A percentile compares a stretch with the other conserved stretches of the same genome.
These are phyloP conservation scores for Standfussiana lucernea DNA, from an alignment of 2,888 invertebrate species.

Conservation along the genomic window DNA sequence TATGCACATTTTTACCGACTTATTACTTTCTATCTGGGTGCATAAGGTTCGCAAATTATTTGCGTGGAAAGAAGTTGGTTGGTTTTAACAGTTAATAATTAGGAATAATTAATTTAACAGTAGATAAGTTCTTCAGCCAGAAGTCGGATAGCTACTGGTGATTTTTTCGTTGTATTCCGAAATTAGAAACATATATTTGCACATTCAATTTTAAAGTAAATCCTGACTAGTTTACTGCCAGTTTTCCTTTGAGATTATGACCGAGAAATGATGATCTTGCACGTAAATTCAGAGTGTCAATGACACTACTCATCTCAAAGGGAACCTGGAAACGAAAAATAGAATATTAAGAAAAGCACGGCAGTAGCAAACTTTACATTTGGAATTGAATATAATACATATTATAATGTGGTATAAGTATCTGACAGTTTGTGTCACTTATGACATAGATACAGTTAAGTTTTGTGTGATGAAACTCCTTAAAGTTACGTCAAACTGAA, in stretches of 20 bases:
- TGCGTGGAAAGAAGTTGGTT: background rate
- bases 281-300: background rate
- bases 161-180: background rate
- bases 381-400: no score
- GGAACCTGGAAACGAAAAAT: no score
- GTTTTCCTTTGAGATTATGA: background rate
- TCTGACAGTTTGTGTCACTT: no score
- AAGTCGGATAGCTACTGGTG: background rate
- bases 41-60: constrained; percentile 71
- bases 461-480: background rate
- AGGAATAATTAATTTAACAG: background rate
- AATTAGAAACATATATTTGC: no score
- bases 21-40: constrained; percentile 85
- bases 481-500: background rate
- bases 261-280: background rate
- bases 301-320: background rate
- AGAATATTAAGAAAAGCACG: no score
- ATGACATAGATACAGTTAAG: background rate
- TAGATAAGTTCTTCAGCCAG: background rate
- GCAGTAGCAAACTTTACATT: background rate
- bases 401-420: no score
- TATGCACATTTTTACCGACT: constrained; percentile 91
- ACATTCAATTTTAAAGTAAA: no score
- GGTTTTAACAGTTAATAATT: background rate
- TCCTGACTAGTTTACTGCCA: no score